Percentiles rank a stretch among this genome's conserved stretches.
These are phyloP conservation scores for Teleogryllus occipitalis DNA, from an alignment of 1,140 invertebrate species.

Conservation along the genomic window DNA sequence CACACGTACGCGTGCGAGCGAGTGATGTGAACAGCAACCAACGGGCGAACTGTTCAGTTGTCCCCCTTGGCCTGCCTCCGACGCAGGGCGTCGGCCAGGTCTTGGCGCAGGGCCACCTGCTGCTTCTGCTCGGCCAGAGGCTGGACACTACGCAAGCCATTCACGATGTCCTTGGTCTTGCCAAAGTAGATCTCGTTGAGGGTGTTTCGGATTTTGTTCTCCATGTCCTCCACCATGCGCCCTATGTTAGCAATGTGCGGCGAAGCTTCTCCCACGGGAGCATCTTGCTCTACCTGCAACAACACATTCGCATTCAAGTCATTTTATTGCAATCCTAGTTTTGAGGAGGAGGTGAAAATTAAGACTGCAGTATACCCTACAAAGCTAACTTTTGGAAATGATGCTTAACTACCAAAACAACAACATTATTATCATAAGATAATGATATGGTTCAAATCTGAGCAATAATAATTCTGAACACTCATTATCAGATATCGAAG, in stretches of 20 bases:
- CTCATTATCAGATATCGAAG: too few relatives aligned
- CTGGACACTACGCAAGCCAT: conserved; percentile 85
- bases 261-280: conserved; percentile 77
- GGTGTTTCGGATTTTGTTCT: conserved; percentile 97
- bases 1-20: too few relatives aligned
- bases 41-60: neutral
- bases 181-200: conserved; percentile 99
- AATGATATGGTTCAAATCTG: too few relatives aligned
- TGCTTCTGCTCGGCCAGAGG: conserved; percentile 74
- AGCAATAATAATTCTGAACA: too few relatives aligned
- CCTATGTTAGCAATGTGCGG: conserved; percentile 99
- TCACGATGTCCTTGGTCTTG: conserved; percentile 98
- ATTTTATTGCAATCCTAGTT: too few relatives aligned
- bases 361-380: too few relatives aligned
- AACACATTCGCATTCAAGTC: conserved; percentile 9
- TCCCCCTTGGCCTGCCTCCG: conserved; percentile 57
- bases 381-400: too few relatives aligned
- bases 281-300: conserved; percentile 78
- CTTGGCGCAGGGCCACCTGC: conserved; percentile 74
- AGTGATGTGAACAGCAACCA: too few relatives aligned
- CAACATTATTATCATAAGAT: too few relatives aligned
- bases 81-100: conserved; percentile 73
- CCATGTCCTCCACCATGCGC: conserved; percentile 94
- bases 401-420: too few relatives aligned
- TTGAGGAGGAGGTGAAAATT: too few relatives aligned